Evolutionary conservation across 2,797 vertebrate species (phyloP), one percentile per base, ranked within the genome.

Genomic region (Myotis planiceps): DNA sequence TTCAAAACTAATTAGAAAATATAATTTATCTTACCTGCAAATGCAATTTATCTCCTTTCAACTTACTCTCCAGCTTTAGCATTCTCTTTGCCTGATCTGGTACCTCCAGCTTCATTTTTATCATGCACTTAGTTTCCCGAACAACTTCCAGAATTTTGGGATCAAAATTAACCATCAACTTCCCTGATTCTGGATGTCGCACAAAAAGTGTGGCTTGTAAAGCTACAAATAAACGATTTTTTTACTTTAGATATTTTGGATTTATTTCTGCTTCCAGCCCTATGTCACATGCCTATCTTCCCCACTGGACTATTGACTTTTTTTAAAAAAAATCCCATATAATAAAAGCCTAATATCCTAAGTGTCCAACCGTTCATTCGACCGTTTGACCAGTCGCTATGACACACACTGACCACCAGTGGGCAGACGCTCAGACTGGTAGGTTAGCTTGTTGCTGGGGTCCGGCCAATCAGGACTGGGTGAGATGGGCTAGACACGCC

Each of bases 101-200:
- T 96, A 99, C 98, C 63, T 99, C 98, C 51, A 99, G 95, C 42
- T 98, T 98, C 98, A 99, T 96, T 94, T 98, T 99, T 65, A 98
- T 58, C 98, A 99, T 98, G 94, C 98, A 99, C 95, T 99, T 99
- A 0, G 99, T 98, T 95, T 99, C 99, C 80, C 94, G 96, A 37
- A 99, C 97, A 69, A 99, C 94, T 95, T 99, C 99, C 78, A 94
- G 94, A 96, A 99, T 98, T 84, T 99, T 98, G 51, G 98, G 98
- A 95, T 99, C 98, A 97, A 99, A 99, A 98, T 99, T 99, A 91
- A 99, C 98, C 23, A 99, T 19, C 6, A 99, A 85, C 96, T 98
- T 99, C 81, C 98, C 98, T 5, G 98, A 98, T 90, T 97, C 97
- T 92, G 98, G 98, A 96, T 99, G 98, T 51, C 97, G 97, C 65